A percentile compares a stretch with the other conserved stretches of the same genome.
Conservation (phyloP, 2,113 vertebrate species). For the Anseranas semipalmata region DNA sequence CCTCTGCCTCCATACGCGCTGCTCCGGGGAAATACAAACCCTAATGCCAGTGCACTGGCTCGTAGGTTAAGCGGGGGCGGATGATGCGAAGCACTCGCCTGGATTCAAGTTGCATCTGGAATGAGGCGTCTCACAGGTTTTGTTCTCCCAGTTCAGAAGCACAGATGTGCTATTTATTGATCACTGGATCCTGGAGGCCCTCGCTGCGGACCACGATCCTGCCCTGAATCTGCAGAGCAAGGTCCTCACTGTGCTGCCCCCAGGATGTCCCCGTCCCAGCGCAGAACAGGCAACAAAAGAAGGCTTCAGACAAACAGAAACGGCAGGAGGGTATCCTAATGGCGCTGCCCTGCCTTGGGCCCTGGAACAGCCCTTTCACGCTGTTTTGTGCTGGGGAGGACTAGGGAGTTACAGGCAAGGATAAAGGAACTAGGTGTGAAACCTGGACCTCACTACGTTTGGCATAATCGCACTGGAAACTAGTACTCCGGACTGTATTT, state of each 20-base stretch:
- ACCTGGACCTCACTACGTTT: not conserved
- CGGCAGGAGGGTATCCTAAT: not conserved
- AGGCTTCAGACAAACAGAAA: not conserved
- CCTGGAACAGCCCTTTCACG: accelerated
- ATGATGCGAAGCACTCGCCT: not conserved
- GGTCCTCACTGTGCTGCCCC: not conserved
- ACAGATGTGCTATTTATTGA: not conserved
- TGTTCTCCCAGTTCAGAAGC: not conserved
- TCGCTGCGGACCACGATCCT: accelerated
- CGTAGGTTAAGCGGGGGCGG: not conserved
- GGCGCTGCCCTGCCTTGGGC: not conserved
- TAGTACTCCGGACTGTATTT: not conserved
- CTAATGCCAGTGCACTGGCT: too few relatives aligned
- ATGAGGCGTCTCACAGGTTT: not conserved
- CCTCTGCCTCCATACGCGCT: not conserved
- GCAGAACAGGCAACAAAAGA: not conserved
- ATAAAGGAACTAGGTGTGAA: not conserved
- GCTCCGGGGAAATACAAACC: not conserved
- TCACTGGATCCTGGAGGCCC: not conserved
- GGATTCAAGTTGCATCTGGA: too few relatives aligned
- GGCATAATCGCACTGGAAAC: not conserved
- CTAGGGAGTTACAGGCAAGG: not conserved
- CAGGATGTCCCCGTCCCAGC: not conserved
- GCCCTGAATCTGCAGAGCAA: not conserved
- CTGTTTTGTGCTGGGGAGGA: not conserved